A percentile compares a stretch with the other conserved stretches of the same genome.
phyloP scores from a whole-genome alignment of 2,797 vertebrate genomes.

The Arnoldichthys spilopterus region DNA sequence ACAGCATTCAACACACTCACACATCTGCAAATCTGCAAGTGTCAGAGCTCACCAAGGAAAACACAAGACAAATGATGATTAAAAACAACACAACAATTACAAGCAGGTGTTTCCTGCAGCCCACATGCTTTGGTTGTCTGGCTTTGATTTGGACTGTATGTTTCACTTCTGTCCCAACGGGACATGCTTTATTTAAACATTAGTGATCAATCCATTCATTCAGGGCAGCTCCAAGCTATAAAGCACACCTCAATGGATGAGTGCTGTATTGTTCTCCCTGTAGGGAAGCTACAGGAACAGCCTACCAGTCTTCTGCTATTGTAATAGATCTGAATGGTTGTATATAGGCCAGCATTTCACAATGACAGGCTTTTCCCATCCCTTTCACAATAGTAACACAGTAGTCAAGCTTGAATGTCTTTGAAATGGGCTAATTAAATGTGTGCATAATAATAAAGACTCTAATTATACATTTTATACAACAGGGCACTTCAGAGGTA shows the following conservation, averaged over 20 bases:
- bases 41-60: constrained; percentile 27
- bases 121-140: constrained; percentile 26
- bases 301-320: neutral
- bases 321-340: constrained; percentile 15
- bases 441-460: constrained; percentile 34
- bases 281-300: constrained; percentile 2
- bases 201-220: constrained; percentile 51
- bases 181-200: constrained; percentile 47
- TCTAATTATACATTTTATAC: constrained; percentile 28
- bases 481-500: constrained; percentile 13
- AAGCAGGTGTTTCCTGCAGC: constrained; percentile 26
- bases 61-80: constrained; percentile 40
- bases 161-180: constrained; percentile 28
- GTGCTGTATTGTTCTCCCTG: constrained; percentile 11
- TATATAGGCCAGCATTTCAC: constrained; percentile 8
- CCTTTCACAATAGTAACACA: constrained; percentile 30
- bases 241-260: neutral
- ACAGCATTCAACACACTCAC: constrained; percentile 45
- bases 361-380: neutral
- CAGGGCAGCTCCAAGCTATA: constrained; percentile 30
- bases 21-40: constrained; percentile 43
- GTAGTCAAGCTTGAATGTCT: constrained; percentile 3
- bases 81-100: constrained; percentile 47
- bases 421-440: constrained; percentile 23
- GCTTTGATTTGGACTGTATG: constrained; percentile 25